Base-by-base conservation (phyloP, 2,888 invertebrate species). In the Mesoligia furuncula region DNA sequence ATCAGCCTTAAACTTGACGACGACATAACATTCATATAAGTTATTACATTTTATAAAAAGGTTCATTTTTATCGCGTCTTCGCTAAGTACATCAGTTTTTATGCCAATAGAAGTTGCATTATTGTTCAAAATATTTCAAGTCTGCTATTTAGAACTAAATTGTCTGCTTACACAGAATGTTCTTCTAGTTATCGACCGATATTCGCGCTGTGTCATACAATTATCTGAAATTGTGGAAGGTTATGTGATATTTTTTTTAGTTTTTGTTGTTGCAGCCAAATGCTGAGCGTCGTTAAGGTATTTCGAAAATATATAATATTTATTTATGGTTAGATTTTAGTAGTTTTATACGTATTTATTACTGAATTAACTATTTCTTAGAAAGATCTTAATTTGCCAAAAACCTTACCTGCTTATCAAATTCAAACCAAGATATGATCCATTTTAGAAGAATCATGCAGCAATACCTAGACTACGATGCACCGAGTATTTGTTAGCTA, bases 1-100 rank as follows among this genome's bases (percentile, higher is more conserved):
- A 81, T 66, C 79, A 81, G 75, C 77, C 54, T 79, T 68, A 77
- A 79, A 83, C 73, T 79, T 75, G 27, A 7, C 36, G 48, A 57
- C 66, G 36, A 24, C 48, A 7, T 70, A 59, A 75, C 66, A 51
- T 27, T 61, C 15, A 20, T n/a, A 57, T 51, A 62, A 48, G 48
- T 59, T 42, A 62, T 48, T 15, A 61, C 17, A 75, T 76, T 76
- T 57, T 54, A 17, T 69, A 59, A 59, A 69, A 73, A 84, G 51
- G 36, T 64, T 67, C 27, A 82, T 72, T 73, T 73, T 67, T 51
- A 45, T 68, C 68, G 73, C 64, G 64, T 51, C 36, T 51, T 61
- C 45, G 36, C n/a, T 20, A 31, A 13, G 36, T 57, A 39, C 24
- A 54, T 51, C 45, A 54, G 48, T 80, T 73, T 57, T 17, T 71